A percentile compares a stretch with the other conserved stretches of the same genome.
phyloP scores from a whole-genome alignment of 2,888 invertebrate genomes.

The Lottia scabra region DNA sequence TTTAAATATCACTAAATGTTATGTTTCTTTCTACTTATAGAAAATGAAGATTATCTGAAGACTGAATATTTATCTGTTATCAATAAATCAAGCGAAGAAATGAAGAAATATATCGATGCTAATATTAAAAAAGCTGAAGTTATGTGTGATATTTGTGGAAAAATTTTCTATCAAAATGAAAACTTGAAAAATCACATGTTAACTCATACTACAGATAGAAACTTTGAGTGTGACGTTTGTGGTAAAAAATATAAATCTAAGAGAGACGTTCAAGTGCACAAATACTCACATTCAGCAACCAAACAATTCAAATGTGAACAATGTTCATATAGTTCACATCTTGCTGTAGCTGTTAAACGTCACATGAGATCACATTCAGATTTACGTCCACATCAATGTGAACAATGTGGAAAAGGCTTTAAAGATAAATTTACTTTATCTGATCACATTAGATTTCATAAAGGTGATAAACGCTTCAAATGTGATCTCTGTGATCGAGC shows the following conservation, averaged over 20 bases:
- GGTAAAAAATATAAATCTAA: conserved; percentile 8
- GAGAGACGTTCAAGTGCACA: not conserved
- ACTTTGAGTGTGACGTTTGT: conserved; percentile 9
- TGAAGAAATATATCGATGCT: not conserved
- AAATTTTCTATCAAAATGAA: not conserved
- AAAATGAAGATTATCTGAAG: too few species aligned
- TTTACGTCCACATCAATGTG: not conserved
- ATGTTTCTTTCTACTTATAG: too few species aligned
- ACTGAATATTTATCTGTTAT: too few species aligned
- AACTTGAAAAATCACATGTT: conserved; percentile 8
- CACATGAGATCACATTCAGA: conserved; percentile 10
- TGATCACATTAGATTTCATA: conserved; percentile 7
- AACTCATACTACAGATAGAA: conserved; percentile 17
- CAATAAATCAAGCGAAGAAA: not conserved
- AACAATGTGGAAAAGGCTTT: conserved; percentile 8
- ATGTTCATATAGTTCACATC: too few species aligned
- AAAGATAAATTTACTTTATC: not conserved
- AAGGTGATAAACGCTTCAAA: not conserved
- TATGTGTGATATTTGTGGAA: conserved; percentile 13
- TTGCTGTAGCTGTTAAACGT: too few species aligned
- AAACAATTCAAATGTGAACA: too few species aligned
- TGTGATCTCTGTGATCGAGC: conserved; percentile 6
- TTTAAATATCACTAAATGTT: too few species aligned
- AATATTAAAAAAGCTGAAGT: conserved; percentile 2
- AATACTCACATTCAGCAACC: too few species aligned